These are phyloP conservation scores for Oryzias dopingdopingensis DNA, from an alignment of 2,797 vertebrate species.

Conservation along the genomic window DNA sequence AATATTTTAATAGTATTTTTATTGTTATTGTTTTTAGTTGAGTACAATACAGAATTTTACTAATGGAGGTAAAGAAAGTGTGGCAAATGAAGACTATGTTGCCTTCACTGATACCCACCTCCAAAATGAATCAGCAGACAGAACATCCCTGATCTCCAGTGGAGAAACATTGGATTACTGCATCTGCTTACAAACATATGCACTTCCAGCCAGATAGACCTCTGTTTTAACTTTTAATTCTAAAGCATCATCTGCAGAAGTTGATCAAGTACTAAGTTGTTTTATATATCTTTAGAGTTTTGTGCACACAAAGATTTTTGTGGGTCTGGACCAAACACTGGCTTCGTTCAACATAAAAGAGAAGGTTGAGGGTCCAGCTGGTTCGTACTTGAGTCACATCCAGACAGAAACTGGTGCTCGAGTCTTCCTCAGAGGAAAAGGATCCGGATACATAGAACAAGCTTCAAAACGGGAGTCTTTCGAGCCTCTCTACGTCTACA, in stretches of 20 bases:
- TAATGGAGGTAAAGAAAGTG: constrained; percentile 78
- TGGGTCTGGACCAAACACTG: constrained; percentile 78
- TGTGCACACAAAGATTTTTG: constrained; percentile 85
- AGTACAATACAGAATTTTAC: not conserved
- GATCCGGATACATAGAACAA: constrained; percentile 84
- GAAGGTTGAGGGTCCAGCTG: constrained; percentile 79
- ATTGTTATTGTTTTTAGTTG: not conserved
- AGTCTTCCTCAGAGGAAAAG: constrained; percentile 81
- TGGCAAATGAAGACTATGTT: constrained; percentile 69
- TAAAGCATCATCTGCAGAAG: too few species aligned
- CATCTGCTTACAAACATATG: constrained; percentile 66
- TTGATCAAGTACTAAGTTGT: not conserved
- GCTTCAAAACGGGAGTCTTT: constrained; percentile 83
- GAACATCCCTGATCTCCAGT: constrained; percentile 65
- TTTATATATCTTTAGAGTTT: constrained; percentile 72
- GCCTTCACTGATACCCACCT: constrained; percentile 77
- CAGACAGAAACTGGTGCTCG: constrained; percentile 81
- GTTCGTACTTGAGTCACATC: constrained; percentile 81
- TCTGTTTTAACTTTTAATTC: not conserved
- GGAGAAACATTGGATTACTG: constrained; percentile 59
- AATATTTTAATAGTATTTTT: not conserved
- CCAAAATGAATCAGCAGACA: constrained; percentile 73
- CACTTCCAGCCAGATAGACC: not conserved
- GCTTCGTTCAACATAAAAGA: constrained; percentile 80
- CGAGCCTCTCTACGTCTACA: constrained; percentile 83